Base-by-base conservation (phyloP, 2,888 invertebrate genomes). In the Melangyna quadrimaculata region DNA sequence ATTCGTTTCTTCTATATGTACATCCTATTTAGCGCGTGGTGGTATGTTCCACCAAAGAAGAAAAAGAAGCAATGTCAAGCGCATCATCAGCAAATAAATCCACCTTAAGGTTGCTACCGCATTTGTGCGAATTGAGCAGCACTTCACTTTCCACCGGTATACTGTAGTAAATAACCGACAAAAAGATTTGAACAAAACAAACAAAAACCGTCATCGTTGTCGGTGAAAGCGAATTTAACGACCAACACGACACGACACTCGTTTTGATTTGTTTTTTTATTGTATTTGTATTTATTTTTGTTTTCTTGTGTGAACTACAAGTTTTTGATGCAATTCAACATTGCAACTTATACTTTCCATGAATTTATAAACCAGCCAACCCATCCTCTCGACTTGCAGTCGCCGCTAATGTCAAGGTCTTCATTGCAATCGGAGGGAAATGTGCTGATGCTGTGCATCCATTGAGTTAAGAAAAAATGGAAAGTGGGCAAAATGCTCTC, bases 401-500 rank as follows among this genome's bases (percentile, higher is more conserved):
- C n/a, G 55, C 45, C 53, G 71, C 61, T 69, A 86, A 86, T 86
- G 86, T 86, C 86, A 86, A 86, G 86, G 86, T 86, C 86, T 86
- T 73, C 73, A 35, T 32, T 29, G 35, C 22, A 14, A 48, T 53
- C 17, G 27, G 22, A 35, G 65, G 40, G 14, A 57, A 73, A 63
- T 57, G 55, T 69, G n/a, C n/a, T n/a, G n/a, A n/a, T n/a, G n/a
- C n/a, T n/a, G n/a, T n/a, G 61, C 55, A 74, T 53, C 55, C 73
- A 59, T 19, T 22, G 22, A 35, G 19, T 40, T 35, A 29, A 72
- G 53, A 43, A 51, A 53, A 80, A 86, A 86, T 86, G 86, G 86
- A 86, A 86, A 86, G 86, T 86, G 86, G 78, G 86, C 78, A 77
- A 86, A 86, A 78, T 81, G 86, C 73, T 78, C 82, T 78, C 74